Conservation (phyloP, 2,888 invertebrate species). For the Orchestes rusci region DNA sequence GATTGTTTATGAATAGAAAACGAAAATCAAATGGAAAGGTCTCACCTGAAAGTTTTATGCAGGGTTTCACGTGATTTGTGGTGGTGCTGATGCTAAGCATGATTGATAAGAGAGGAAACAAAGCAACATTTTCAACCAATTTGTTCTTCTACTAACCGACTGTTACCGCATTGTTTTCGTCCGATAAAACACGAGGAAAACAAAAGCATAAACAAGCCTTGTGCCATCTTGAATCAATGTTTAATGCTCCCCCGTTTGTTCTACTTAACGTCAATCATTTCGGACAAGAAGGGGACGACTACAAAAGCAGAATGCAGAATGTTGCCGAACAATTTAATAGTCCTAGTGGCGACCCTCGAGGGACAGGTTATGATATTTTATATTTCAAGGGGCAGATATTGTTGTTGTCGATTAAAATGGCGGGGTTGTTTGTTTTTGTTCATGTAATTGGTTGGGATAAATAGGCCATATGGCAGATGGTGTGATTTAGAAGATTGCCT, state of each 20-base stretch:
- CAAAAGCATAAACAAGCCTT: constrained; percentile 18
- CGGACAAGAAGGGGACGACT: constrained; percentile 15
- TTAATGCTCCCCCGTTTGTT: constrained; percentile 8
- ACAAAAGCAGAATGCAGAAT: constrained; percentile 15
- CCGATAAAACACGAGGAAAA: constrained; percentile 17
- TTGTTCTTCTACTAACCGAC: constrained; percentile 3
- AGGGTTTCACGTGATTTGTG: neutral
- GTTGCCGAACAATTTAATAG: constrained; percentile 19
- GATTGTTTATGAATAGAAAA: constrained; percentile 10
- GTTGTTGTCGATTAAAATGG: too few relatives aligned
- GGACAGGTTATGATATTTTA: constrained; percentile 19
- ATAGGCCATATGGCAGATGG: too few relatives aligned
- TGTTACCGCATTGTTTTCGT: constrained; percentile 16
- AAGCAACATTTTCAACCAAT: constrained; percentile 13
- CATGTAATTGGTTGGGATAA: too few relatives aligned
- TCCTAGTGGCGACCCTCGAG: constrained; percentile 13
- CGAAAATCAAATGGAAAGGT: constrained; percentile 2
- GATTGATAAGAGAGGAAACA: constrained; percentile 12
- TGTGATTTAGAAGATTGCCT: too few relatives aligned
- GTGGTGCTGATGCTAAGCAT: neutral
- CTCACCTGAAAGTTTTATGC: neutral
- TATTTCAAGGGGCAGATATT: constrained; percentile 2
- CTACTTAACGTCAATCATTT: constrained; percentile 23
- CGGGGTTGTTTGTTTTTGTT: too few relatives aligned
- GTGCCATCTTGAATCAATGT: constrained; percentile 8